A percentile compares a stretch with the other conserved stretches of the same genome.
Conservation (phyloP, 2,888 invertebrate genomes). For the Blastobasis adustella region DNA sequence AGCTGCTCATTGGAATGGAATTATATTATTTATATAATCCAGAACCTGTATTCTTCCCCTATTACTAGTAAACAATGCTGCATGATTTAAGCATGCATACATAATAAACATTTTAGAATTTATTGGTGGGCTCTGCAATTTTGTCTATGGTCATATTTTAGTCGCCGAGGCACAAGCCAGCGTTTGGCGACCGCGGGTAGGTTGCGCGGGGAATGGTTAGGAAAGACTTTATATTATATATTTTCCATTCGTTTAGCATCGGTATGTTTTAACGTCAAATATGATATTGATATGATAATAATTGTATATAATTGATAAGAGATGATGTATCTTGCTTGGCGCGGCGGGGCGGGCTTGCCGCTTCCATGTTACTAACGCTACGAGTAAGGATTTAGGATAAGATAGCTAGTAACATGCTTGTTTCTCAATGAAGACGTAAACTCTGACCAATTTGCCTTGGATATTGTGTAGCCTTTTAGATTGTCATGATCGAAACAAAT, state of each 20-base stretch:
- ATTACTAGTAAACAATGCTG: no score
- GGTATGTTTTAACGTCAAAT: slow-evolving; percentile 44
- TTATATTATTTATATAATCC: no score
- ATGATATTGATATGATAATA: slow-evolving; percentile 38
- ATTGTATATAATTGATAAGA: slow-evolving; percentile 63
- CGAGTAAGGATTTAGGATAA: slow-evolving; percentile 58
- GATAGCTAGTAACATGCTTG: slow-evolving; percentile 20
- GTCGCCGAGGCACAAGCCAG: no score
- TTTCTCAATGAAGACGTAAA: no score
- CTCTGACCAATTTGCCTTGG: slow-evolving; percentile 74
- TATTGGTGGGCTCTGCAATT: no score
- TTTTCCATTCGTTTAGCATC: slow-evolving; percentile 54
- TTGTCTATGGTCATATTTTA: no score
- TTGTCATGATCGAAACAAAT: slow-evolving; percentile 61
- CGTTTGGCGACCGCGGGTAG: no score
- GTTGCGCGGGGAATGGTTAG: no score
- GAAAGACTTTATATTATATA: slow-evolving; percentile 49
- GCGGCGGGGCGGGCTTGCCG: slow-evolving; percentile 49
- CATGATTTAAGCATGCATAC: no score
- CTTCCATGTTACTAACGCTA: slow-evolving; percentile 46
- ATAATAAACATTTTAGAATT: no score
- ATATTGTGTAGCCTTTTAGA: slow-evolving; percentile 72
- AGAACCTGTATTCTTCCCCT: no score
- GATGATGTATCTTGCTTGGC: slow-evolving; percentile 50
- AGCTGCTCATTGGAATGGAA: no score